phyloP scores from a whole-genome alignment of 2,797 vertebrate species.

The Poecilia picta region DNA sequence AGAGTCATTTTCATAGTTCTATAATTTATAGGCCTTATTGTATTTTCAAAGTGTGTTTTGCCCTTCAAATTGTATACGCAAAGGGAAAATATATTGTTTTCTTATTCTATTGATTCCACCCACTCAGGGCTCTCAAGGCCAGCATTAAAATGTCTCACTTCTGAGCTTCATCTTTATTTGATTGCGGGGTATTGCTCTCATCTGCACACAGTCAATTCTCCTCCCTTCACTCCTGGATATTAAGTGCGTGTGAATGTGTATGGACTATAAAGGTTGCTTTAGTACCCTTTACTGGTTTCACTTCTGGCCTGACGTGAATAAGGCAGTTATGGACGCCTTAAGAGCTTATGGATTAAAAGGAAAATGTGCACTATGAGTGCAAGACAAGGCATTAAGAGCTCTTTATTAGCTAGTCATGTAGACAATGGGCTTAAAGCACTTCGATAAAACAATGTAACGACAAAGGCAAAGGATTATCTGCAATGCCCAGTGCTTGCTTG shows the following conservation, averaged over 20 bases:
- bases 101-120: slow-evolving; percentile 67
- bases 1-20: slow-evolving; percentile 54
- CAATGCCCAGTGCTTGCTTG: slow-evolving; percentile 25
- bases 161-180: slow-evolving; percentile 78
- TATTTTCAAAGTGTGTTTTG: slow-evolving; percentile 41
- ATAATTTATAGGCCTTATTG: slow-evolving; percentile 38
- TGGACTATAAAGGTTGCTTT: slow-evolving; percentile 69
- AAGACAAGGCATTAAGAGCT: slow-evolving; percentile 78
- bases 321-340: slow-evolving; percentile 72
- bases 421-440: slow-evolving; percentile 73
- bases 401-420: slow-evolving; percentile 76
- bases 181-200: slow-evolving; percentile 71
- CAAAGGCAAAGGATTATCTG: slow-evolving; percentile 50
- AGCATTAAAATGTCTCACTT: slow-evolving; percentile 70
- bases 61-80: slow-evolving; percentile 41
- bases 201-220: slow-evolving; percentile 57
- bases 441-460: slow-evolving; percentile 67
- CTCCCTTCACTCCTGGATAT: slow-evolving; percentile 70
- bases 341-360: slow-evolving; percentile 80
- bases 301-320: slow-evolving; percentile 67
- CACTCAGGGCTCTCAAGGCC: slow-evolving; percentile 74
- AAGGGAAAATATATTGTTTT: slow-evolving; percentile 51
- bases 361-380: slow-evolving; percentile 71
- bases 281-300: slow-evolving; percentile 78
- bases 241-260: slow-evolving; percentile 74